A percentile compares a stretch with the other conserved stretches of the same genome.
Evolutionary conservation across 1,140 invertebrate genomes (phyloP).

Genomic region (Eupristina koningsbergeri): DNA sequence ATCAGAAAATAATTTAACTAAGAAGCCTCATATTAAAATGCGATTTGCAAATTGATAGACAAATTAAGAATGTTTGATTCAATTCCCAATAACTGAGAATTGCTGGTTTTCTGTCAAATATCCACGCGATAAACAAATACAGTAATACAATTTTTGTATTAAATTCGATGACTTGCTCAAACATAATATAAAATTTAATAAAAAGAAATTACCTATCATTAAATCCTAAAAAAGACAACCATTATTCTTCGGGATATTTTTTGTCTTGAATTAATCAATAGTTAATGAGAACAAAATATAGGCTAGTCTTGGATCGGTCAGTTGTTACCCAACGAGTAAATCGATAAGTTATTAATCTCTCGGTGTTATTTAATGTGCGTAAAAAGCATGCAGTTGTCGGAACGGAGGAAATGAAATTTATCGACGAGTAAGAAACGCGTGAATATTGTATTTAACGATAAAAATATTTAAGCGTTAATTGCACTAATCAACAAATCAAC

Average conservation of each 20-base stretch:
- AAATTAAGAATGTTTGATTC: neutral
- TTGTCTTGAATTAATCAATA: neutral
- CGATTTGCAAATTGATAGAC: neutral
- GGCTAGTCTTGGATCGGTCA: neutral
- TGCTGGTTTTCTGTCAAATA: neutral
- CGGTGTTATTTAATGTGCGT: neutral
- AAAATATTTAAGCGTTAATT: neutral
- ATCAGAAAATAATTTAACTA: neutral
- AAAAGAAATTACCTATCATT: neutral
- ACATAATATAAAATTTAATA: neutral
- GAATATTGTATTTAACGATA: neutral
- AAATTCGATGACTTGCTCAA: neutral
- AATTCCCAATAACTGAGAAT: neutral
- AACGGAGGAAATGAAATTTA: neutral
- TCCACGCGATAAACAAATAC: neutral
- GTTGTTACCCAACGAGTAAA: neutral
- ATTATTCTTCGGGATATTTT: neutral
- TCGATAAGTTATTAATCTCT: slow-evolving; percentile 1
- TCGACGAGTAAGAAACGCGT: neutral
- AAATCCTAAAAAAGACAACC: neutral
- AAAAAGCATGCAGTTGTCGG: neutral
- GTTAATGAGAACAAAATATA: neutral
- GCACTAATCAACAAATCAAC: neutral
- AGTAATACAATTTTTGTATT: neutral
- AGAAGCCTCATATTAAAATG: neutral